Evolutionary conservation across 2,113 vertebrate species (phyloP), one percentile per base, ranked within the genome.

Genomic region (Natator depressus): DNA sequence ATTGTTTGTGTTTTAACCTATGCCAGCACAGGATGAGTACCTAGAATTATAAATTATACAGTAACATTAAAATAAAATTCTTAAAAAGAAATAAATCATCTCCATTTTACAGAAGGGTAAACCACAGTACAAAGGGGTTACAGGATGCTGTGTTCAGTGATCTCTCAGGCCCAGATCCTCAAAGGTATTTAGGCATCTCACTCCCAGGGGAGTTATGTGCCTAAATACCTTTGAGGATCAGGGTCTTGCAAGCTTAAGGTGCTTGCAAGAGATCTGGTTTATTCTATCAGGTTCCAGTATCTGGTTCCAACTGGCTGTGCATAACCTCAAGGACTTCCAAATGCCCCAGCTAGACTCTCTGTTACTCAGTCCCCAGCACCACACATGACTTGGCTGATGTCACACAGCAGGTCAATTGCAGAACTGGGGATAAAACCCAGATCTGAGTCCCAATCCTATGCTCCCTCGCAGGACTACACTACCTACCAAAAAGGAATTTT

Each of bases 41-140:
- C n/a, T 47, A 24, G 22, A 62, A 53, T 0, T 2, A 7, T 24
- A 80, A 17, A 25, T 59, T 75, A 24, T 20, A 42, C 7, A 8
- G 38, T 82, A 9, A 42, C 6, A 79, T 4, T 24, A 31, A 46
- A n/a, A 8, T 55, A 72, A 16, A n/a, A 1, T 11, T 51, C 38
- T 46, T 27, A 59, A n/a, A 8, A 46, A 38, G n/a, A 24, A 14
- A 62, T 54, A 38, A 49, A 88, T 47, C 1, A 47, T 17, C n/a
- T 5, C 2, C 14, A 24, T 29, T 75, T 53, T 24, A 17, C 51
- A 51, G 35, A 35, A 6, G 4, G 53, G 54, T 35, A 31, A 79
- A 1, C 27, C 3, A 4, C 0, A 2, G 14, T 35, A 5, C 2
- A 9, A 47, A 59, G 47, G 22, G 62, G 8, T 6, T 4, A n/a